phyloP scores from a whole-genome alignment of 1,140 invertebrate genomes.

The Dendrolimus kikuchii region DNA sequence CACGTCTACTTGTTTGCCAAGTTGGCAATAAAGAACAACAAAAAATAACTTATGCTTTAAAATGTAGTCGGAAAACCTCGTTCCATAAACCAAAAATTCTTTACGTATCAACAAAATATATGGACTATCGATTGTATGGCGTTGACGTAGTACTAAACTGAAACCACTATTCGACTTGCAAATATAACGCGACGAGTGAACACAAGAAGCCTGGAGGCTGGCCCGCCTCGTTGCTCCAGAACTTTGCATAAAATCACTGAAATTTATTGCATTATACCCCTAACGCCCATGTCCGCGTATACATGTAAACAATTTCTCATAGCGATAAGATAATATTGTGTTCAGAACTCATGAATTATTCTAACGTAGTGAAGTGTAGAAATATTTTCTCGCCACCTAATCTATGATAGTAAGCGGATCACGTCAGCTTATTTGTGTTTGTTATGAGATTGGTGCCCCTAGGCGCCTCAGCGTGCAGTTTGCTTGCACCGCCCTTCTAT shows the following conservation, averaged over 20 bases:
- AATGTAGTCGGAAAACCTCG: too few species aligned
- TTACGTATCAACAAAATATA: background rate
- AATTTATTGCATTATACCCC: conserved; percentile 16
- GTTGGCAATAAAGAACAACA: too few species aligned
- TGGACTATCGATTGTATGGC: conserved; percentile 1
- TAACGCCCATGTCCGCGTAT: conserved; percentile 23
- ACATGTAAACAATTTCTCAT: conserved; percentile 48
- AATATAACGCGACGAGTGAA: conserved; percentile 15
- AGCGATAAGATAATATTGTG: conserved; percentile 48
- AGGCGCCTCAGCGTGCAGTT: conserved; percentile 33
- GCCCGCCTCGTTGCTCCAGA: conserved; percentile 15
- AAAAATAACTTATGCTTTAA: too few species aligned
- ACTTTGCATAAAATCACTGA: conserved; percentile 22
- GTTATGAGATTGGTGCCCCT: conserved; percentile 52
- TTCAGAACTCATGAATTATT: conserved; percentile 31
- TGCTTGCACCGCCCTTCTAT: conserved; percentile 26
- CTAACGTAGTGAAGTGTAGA: conserved; percentile 18
- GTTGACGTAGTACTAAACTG: conserved; percentile 1
- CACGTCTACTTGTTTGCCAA: too few species aligned
- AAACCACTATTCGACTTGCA: conserved; percentile 15
- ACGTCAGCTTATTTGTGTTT: conserved; percentile 67
- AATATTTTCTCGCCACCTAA: conserved; percentile 56
- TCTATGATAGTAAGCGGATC: conserved; percentile 64
- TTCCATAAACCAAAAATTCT: too few species aligned
- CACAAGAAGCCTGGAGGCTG: conserved; percentile 11